Evolutionary conservation across 2,113 vertebrate genomes (phyloP).

Genomic region (Muntiacus reevesi): DNA sequence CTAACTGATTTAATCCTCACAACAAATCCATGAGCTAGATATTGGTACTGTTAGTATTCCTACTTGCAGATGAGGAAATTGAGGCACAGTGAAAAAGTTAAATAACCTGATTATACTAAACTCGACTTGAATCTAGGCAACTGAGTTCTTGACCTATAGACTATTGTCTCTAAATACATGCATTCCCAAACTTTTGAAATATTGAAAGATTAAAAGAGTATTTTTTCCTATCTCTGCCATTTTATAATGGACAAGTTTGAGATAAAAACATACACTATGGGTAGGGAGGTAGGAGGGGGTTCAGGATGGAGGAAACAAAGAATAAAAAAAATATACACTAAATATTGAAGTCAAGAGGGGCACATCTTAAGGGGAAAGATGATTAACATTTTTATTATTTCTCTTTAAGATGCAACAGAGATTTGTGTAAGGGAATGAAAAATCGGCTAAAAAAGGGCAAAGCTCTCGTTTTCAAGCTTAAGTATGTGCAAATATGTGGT

Average conservation of each 20-base stretch:
- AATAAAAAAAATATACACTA: not conserved
- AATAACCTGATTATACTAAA: not conserved
- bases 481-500: not conserved
- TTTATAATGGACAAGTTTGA: not conserved
- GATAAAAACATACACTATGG: not conserved
- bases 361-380: not conserved
- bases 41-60: not conserved
- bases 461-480: not conserved
- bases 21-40: not conserved
- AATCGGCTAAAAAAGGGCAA: not conserved
- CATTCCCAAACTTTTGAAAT: not conserved
- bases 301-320: not conserved
- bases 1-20: not conserved
- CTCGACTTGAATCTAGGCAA: not conserved
- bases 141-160: not conserved
- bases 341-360: not conserved
- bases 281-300: not conserved
- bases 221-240: not conserved
- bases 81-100: not conserved
- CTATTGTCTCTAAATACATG: not conserved
- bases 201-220: not conserved
- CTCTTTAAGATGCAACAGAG: not conserved
- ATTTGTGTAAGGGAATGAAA: not conserved
- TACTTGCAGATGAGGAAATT: not conserved
- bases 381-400: slow-evolving; percentile 23